These are phyloP conservation scores for Melikaiella ostensackeni DNA, from an alignment of 2,888 invertebrate species.

Conservation along the genomic window DNA sequence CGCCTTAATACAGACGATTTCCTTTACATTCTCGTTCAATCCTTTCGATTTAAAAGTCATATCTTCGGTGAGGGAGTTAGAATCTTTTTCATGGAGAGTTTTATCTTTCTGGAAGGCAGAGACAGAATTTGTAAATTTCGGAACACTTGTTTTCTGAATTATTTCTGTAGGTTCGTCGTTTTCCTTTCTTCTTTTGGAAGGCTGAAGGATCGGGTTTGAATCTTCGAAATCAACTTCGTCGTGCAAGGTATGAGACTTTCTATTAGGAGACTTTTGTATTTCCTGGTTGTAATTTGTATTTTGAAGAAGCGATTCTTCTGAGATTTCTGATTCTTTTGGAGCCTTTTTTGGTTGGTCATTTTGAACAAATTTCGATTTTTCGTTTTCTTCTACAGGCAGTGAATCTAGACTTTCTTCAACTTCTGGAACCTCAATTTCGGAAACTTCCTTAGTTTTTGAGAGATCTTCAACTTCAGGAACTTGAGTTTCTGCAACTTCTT, in stretches of 20 bases:
- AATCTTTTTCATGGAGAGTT: not conserved
- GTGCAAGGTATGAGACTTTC: slow-evolving; percentile 47
- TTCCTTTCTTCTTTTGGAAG: slow-evolving; percentile 56
- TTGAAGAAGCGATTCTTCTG: not conserved
- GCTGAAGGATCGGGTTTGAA: slow-evolving; percentile 47
- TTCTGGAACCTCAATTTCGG: slow-evolving; percentile 22
- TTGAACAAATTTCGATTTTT: not conserved
- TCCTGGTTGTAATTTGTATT: slow-evolving; percentile 9
- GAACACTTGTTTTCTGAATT: slow-evolving; percentile 41
- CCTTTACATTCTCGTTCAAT: not conserved
- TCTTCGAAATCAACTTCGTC: slow-evolving; percentile 37
- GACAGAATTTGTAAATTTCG: not conserved
- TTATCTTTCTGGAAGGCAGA: not conserved
- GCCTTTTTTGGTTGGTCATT: not conserved
- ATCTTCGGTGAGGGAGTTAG: slow-evolving; percentile 11
- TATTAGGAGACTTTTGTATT: slow-evolving; percentile 7
- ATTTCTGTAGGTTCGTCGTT: slow-evolving; percentile 48
- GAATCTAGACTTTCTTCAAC: slow-evolving; percentile 22
- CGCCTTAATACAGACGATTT: not conserved
- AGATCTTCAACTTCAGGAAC: slow-evolving; percentile 37
- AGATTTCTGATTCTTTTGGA: not conserved
- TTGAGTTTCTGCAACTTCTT: slow-evolving; percentile 39
- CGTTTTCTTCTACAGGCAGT: slow-evolving; percentile 6
- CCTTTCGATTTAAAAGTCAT: not conserved
- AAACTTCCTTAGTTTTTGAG: slow-evolving; percentile 44